Evolutionary conservation across 2,888 invertebrate species (phyloP), one percentile per base, ranked within the genome.

Genomic region (Drosophila paramelanica): DNA sequence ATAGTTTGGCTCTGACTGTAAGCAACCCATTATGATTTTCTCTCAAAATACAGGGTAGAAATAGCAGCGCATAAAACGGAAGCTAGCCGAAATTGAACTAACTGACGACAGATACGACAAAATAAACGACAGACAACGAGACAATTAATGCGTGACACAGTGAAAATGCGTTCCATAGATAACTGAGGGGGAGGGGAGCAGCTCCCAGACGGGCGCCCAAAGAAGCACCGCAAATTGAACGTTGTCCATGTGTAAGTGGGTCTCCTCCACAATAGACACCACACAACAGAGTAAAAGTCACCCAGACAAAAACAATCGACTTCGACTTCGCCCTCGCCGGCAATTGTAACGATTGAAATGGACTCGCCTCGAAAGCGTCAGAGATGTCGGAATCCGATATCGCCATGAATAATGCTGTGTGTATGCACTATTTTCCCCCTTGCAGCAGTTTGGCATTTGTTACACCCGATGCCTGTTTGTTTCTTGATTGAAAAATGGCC

Each of bases 101-200:
- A 68, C 61, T 60, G 77, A 41, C 66, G 76, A 79, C 67, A 81
- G 73, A 65, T 60, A 81, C 68, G 58, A 69, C 75, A 50, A 66
- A 69, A 59, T 53, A 46, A 60, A 64, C 52, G 65, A 70, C 64
- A 47, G 71, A 65, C 71, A 78, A 73, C 62, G 71, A 53, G 71
- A 53, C 67, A 57, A 76, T 76, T 71, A 80, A 79, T 71, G 84
- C 68, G 68, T 77, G 77, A 77, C 76, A 74, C 66, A 76, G 79
- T 68, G 68, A 68, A 73, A 76, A 64, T 64, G 64, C 43, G 68
- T 77, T 78, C 83, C 80, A 83, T 83, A 86, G 76, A 78, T 76
- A 73, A 76, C 62, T 60, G 65, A 17, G 17, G 17, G 17, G 17
- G 17, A 17, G 17, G 41, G 33, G 39, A 46, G 55, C 43, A 36